Percentiles rank a stretch among this genome's conserved stretches.
These are phyloP conservation scores for Parnassius mnemosyne DNA, from an alignment of 2,888 invertebrate genomes.

Conservation along the genomic window DNA sequence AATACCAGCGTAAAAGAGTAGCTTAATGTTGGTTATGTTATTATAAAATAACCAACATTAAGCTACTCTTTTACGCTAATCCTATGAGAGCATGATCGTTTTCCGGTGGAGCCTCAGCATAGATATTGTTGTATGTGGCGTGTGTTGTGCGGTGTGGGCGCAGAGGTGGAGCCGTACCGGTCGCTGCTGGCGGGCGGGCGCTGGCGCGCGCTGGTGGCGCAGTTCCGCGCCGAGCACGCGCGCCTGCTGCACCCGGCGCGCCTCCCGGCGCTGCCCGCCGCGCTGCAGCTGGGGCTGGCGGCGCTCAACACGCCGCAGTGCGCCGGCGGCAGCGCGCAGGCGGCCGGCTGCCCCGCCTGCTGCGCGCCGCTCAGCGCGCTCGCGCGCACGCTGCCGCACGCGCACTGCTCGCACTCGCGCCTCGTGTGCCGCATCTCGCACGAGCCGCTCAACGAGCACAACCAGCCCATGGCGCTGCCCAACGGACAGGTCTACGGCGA, in stretches of 20 bases:
- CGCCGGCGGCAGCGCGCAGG: slow-evolving; percentile 85
- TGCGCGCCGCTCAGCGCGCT: slow-evolving; percentile 92
- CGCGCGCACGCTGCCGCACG: slow-evolving; percentile 93
- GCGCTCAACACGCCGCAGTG: slow-evolving; percentile 97
- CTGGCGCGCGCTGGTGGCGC: slow-evolving; percentile 92
- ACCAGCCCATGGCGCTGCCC: slow-evolving; percentile 99
- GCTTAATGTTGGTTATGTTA: too few species aligned
- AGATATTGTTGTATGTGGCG: too few species aligned
- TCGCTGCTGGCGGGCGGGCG: slow-evolving; percentile 83
- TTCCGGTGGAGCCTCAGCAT: too few species aligned
- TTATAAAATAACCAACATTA: too few species aligned
- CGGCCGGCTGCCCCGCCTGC: slow-evolving; percentile 96
- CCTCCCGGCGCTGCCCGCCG: slow-evolving; percentile 94
- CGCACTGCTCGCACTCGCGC: slow-evolving; percentile 97
- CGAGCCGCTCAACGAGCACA: slow-evolving; percentile 96
- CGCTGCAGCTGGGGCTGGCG: slow-evolving; percentile 94
- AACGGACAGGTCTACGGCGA: slow-evolving; percentile 98
- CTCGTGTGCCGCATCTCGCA: slow-evolving; percentile 95
- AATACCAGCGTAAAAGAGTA: too few species aligned
- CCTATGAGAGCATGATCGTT: too few species aligned
- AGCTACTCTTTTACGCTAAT: too few species aligned
- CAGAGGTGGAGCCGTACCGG: slow-evolving; percentile 86
- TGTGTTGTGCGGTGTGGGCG: not conserved
- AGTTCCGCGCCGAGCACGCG: slow-evolving; percentile 97
- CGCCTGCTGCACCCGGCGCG: slow-evolving; percentile 95